Percentiles rank a stretch among this genome's conserved stretches.
phyloP scores from a whole-genome alignment of 2,113 vertebrate genomes.

The Chaetura pelagica region DNA sequence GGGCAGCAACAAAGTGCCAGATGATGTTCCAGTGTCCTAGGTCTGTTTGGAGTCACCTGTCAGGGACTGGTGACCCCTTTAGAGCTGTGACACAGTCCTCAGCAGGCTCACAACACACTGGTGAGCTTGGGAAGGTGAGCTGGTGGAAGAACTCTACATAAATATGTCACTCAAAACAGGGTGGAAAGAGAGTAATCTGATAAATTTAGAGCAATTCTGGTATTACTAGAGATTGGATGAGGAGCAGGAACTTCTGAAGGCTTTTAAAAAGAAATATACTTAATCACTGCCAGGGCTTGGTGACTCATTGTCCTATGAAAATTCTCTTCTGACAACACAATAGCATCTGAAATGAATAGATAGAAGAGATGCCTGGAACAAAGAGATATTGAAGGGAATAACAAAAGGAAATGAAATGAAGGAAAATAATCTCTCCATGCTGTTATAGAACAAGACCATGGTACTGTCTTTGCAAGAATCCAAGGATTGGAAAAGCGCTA shows the following conservation, averaged over 20 bases:
- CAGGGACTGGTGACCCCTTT: neutral
- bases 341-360: neutral
- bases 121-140: neutral
- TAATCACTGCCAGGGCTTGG: neutral
- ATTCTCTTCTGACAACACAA: conserved; percentile 7
- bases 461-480: neutral
- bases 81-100: fast-evolving
- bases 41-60: neutral
- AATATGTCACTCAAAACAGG: neutral
- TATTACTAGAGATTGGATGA: neutral
- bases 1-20: neutral
- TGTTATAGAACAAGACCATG: neutral
- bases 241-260: neutral
- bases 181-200: neutral
- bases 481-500: neutral
- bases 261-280: neutral
- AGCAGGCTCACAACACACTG: neutral
- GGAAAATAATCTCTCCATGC: neutral
- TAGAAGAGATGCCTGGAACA: neutral
- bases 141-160: neutral
- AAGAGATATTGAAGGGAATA: neutral
- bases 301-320: neutral
- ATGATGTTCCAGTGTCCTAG: neutral
- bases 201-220: neutral
- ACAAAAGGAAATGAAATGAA: neutral